These are phyloP conservation scores for Epizoanthus scotinus DNA, from an alignment of 92 coral and sea anemone genomes.

Conservation along the genomic window DNA sequence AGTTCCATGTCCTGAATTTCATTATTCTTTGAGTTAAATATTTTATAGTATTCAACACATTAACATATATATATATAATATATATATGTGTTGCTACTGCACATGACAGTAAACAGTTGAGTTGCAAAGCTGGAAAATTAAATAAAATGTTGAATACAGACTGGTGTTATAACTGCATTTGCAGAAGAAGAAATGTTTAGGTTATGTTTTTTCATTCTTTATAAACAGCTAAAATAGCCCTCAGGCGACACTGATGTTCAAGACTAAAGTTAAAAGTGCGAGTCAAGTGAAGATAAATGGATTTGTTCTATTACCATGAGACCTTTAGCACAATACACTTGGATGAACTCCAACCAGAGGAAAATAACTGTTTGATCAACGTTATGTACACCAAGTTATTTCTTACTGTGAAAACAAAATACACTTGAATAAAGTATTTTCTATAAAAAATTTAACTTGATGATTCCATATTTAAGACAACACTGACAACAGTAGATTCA, in stretches of 20 bases:
- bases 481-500: neutral
- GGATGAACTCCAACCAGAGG: too few species aligned
- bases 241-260: neutral
- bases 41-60: too few species aligned
- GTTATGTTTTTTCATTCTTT: too few species aligned
- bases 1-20: too few species aligned
- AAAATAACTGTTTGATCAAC: neutral
- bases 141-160: too few species aligned
- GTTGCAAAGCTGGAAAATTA: too few species aligned
- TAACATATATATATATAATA: too few species aligned
- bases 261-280: neutral
- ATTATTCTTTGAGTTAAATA: too few species aligned
- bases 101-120: too few species aligned
- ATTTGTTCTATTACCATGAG: neutral
- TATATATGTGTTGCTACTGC: too few species aligned
- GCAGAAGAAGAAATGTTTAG: neutral
- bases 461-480: neutral
- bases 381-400: neutral
- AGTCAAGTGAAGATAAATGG: neutral
- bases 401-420: neutral
- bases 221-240: neutral
- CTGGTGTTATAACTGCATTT: too few species aligned
- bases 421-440: neutral
- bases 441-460: neutral
- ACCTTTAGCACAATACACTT: too few species aligned